Evolutionary conservation across 2,797 vertebrate genomes (phyloP).

Genomic region (Artibeus lituratus): DNA sequence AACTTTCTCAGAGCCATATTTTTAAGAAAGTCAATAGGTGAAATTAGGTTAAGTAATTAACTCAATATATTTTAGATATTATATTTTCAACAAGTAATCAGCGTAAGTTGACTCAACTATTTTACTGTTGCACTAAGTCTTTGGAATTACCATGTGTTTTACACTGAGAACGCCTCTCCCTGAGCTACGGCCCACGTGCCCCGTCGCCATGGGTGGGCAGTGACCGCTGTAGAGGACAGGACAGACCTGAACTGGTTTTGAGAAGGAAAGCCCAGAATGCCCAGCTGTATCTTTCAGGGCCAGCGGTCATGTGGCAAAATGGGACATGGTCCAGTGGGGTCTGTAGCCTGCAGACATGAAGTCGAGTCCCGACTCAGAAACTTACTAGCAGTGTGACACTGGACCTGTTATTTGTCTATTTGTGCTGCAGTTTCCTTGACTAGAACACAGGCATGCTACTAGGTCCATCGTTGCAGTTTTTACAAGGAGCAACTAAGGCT

Average conservation of each 20-base stretch:
- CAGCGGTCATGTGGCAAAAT: accelerated
- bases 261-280: not conserved
- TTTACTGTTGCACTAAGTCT: not conserved
- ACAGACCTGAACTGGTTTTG: not conserved
- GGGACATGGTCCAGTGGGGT: not conserved
- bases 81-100: not conserved
- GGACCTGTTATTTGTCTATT: not conserved
- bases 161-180: not conserved
- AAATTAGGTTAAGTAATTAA: conserved; percentile 7
- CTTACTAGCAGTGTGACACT: not conserved
- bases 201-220: accelerated
- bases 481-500: not conserved
- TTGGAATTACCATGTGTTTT: not conserved
- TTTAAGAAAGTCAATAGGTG: not conserved
- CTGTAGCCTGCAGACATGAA: not conserved
- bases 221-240: not conserved
- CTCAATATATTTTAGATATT: not conserved
- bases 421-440: not conserved
- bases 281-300: not conserved
- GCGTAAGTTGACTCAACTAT: not conserved
- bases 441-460: not conserved
- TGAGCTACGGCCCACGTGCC: accelerated
- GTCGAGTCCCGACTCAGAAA: not conserved
- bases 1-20: not conserved
- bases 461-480: not conserved